These are phyloP conservation scores for Pissodes strobi DNA, from an alignment of 1,140 invertebrate genomes.

Conservation along the genomic window DNA sequence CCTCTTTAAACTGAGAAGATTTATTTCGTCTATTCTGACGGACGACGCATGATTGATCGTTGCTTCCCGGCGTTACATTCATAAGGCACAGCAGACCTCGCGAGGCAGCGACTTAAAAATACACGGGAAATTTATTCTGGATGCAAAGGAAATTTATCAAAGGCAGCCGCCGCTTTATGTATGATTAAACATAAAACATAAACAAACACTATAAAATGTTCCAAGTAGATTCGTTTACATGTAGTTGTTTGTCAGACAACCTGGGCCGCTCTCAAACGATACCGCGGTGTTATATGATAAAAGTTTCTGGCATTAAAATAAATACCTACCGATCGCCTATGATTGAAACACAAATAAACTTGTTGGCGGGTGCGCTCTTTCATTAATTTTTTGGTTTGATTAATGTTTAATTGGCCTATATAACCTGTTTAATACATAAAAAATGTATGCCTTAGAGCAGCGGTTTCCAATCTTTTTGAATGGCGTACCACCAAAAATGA, in stretches of 20 bases:
- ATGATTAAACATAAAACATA: constrained; percentile 36
- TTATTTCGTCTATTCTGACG: constrained; percentile 23
- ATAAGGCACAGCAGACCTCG: constrained; percentile 6
- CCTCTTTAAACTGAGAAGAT: neutral
- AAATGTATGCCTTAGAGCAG: no score
- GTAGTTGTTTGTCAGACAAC: constrained; percentile 24
- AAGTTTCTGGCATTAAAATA: constrained; percentile 31
- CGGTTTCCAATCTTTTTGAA: no score
- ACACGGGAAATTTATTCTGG: constrained; percentile 30
- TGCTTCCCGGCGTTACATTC: constrained; percentile 3
- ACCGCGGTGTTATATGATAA: constrained; percentile 30
- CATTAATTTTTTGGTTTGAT: no score
- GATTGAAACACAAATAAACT: constrained; percentile 31
- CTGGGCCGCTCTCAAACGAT: constrained; percentile 25
- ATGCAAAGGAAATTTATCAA: constrained; percentile 24
- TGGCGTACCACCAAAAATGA: no score
- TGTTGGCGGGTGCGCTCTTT: neutral
- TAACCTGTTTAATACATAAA: no score
- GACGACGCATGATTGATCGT: constrained; percentile 9
- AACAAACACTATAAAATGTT: constrained; percentile 33
- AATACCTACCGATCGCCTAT: constrained; percentile 22
- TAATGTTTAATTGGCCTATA: no score
- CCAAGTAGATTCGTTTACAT: constrained; percentile 32
- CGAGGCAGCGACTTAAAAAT: constrained; percentile 24
- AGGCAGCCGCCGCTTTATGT: constrained; percentile 34